Percentiles rank a stretch among this genome's conserved stretches.
These are phyloP conservation scores for Acleris cristana DNA, from an alignment of 2,888 invertebrate species.

Conservation along the genomic window DNA sequence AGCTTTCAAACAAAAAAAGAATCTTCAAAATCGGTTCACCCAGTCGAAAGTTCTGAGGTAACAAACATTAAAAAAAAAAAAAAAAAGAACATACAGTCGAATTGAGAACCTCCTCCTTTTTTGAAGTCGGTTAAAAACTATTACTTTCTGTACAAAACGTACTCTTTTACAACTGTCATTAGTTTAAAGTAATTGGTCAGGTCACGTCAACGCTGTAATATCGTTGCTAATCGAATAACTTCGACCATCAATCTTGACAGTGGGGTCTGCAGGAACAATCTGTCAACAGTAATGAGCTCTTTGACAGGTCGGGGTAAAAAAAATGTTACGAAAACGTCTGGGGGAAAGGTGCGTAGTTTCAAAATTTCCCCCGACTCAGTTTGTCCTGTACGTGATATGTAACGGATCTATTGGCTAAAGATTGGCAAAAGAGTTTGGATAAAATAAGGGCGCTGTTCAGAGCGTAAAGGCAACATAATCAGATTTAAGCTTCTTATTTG, in stretches of 20 bases:
- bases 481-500: too few relatives aligned
- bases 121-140: too few relatives aligned
- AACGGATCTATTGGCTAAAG: too few relatives aligned
- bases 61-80: too few relatives aligned
- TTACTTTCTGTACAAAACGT: not conserved
- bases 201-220: slow-evolving; percentile 19
- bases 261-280: slow-evolving; percentile 50
- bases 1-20: too few relatives aligned
- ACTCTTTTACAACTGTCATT: slow-evolving; percentile 26
- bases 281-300: slow-evolving; percentile 60
- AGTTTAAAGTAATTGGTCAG: slow-evolving; percentile 29
- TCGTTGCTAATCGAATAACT: slow-evolving; percentile 38
- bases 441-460: too few relatives aligned
- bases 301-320: slow-evolving; percentile 50
- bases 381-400: not conserved
- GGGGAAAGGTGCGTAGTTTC: not conserved
- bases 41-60: too few relatives aligned
- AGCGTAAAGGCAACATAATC: too few relatives aligned
- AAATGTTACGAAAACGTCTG: slow-evolving; percentile 11
- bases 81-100: too few relatives aligned
- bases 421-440: too few relatives aligned
- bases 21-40: too few relatives aligned
- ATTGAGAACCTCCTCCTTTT: too few relatives aligned
- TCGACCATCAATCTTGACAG: slow-evolving; percentile 56
- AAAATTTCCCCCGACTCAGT: not conserved